Evolutionary conservation across 2,797 vertebrate genomes (phyloP), one percentile per base, ranked within the genome.

Genomic region (Lophura swinhoii): DNA sequence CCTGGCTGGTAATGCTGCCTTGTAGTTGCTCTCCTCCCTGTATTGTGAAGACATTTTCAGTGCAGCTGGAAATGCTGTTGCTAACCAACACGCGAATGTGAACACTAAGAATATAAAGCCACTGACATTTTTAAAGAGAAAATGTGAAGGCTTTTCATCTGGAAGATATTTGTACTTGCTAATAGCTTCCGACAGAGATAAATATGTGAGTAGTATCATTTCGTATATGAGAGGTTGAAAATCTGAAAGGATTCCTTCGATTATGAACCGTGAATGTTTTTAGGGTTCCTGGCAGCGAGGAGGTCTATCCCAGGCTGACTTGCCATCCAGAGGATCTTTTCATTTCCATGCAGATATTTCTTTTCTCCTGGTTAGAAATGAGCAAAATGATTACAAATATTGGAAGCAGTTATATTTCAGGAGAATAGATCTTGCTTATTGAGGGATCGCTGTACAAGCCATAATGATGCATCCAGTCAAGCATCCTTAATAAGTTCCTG

Each of bases 1-100:
- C 92, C 91, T 96, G 67, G 75, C 67, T 95, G 90, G 79, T 94
- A 76, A 73, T 84, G 60, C 82, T 92, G 17, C 95, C 90, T 93
- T 90, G 76, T 93, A 96, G 88, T 90, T 95, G 22, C 76, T 89
- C 91, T 97, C 95, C 89, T 97, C 92, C 83, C 75, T 93, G 56
- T 88, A 86, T 90, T 94, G 81, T 81, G 74, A 96, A 97, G 96
- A 91, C 17, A 71, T 80, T 95, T 94, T 94, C 81, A 51, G 67
- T 94, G 75, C 93, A 97, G 88, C 96, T 97, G 93, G 93, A 88
- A 90, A 74, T 55, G 76, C 80, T 93, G 88, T 91, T 96, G 96
- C 94, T 94, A 97, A 96, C 96, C 94, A 95, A 91, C 83, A 91
- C 11, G 1, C 4, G 62, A 91, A 93, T 87, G 49, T 73, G 53